Evolutionary conservation across 92 coral and sea anemone species (phyloP), one percentile per base, ranked within the genome.

Genomic region (Palythoa grandis): DNA sequence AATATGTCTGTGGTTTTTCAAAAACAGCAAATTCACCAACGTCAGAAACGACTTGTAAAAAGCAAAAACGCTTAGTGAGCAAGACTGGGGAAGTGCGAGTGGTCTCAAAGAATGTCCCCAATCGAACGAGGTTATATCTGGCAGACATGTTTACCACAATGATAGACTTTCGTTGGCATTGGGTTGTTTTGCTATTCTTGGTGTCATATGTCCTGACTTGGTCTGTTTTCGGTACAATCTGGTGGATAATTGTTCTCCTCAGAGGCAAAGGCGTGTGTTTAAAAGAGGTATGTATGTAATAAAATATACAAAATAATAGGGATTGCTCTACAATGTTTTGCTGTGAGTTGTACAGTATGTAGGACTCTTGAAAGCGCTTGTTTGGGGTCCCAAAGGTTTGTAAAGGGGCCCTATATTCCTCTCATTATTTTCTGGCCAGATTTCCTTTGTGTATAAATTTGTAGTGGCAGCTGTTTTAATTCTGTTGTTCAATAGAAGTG

Each of bases 141-240:
- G 94, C 90, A 14, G 98, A 95, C 82, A 48, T 95, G 23, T 95
- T 95, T 63, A 97, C 99, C 4, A 93, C 99, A 0, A 86, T 92
- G 87, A 90, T 97, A 23, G 98, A 93, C 50, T 79, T 93, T 76
- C 86, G 87, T 29, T 97, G 99, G 99, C 86, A 90, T 0, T 95
- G 97, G 95, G 95, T 97, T 3, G 58, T 91, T 25, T 6, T 93
- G 8, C 60, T 93, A 5, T 97, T 97, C 85, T 88, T 93, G 76
- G 83, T 88, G 22, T 93, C 97, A 3, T 97, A 97, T 84, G 87
- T 97, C 11, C 50, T 93, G 20, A 88, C 99, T 1, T 97, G 99
- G 99, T 50, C 92, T 5, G 63, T 89, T 29, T 97, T 97, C 70
- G 99, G 90, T 29, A 78, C 93, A 11, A 11, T 95, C 7, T 97